phyloP scores from a whole-genome alignment of 1,140 invertebrate genomes.

The Drosophila trapezifrons region DNA sequence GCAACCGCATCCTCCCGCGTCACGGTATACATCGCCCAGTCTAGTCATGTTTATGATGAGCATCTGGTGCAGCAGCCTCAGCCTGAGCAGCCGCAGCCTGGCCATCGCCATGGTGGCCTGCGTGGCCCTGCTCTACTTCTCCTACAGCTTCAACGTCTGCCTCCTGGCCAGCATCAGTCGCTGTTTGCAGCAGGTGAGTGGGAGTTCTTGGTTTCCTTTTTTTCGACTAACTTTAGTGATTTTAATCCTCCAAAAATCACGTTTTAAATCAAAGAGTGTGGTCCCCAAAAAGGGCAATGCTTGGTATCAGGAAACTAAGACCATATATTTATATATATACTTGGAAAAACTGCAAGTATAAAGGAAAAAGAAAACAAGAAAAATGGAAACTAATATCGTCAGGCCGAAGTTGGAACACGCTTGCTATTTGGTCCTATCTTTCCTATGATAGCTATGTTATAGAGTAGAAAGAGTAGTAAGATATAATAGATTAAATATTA shows the following conservation, averaged over 20 bases:
- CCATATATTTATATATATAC: no score
- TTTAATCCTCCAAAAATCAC: neutral
- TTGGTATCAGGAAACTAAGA: no score
- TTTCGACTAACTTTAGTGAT: neutral
- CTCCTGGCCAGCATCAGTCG: constrained; percentile 85
- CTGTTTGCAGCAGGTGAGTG: constrained; percentile 84
- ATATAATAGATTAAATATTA: no score
- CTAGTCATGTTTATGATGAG: constrained; percentile 66
- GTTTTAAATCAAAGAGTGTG: neutral
- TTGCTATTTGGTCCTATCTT: no score
- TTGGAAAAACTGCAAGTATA: no score
- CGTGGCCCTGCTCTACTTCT: constrained; percentile 85
- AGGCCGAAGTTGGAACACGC: no score
- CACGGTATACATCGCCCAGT: neutral
- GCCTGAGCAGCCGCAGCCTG: constrained; percentile 82
- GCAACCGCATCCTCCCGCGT: neutral
- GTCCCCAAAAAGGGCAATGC: no score
- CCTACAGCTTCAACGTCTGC: constrained; percentile 86
- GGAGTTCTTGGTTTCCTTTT: no score
- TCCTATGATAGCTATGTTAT: no score
- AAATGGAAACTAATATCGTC: no score
- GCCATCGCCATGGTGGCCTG: constrained; percentile 82
- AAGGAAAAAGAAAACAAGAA: no score
- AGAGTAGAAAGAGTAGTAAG: no score
- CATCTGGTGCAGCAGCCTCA: constrained; percentile 78